Base-by-base conservation (phyloP, 2,113 vertebrate species). In the Addax nasomaculatus region DNA sequence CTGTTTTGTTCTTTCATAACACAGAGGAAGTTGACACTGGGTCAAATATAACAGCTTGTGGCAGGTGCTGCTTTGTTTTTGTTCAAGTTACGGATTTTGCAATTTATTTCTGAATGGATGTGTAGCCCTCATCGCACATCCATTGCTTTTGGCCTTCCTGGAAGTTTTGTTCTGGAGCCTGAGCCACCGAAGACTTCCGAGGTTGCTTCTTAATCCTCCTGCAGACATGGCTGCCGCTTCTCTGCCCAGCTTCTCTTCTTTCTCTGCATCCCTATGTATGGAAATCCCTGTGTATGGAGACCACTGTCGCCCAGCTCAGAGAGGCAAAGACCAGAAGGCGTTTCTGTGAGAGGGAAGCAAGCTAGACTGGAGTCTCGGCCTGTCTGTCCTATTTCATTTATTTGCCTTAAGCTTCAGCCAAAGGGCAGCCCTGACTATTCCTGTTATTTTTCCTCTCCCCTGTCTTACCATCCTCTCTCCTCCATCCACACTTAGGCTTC, bases 281-380 rank as follows among this genome's bases (percentile, higher is more conserved):
- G 55, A 19, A 4, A 8, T 67, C 62, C 8, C 33, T 64, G 62
- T 67, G 53, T 23, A 8, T 6, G 13, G 43, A 64, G 62, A 60
- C 16, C 36, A 6, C 45, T 4, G 27, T 64, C n/a, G 49, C 58
- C 62, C 58, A 51, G n/a, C 16, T 43, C 78, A 58, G 73, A 79
- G 60, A 4, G 51, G 33, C 23, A 6, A 27, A 57, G 64, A 47
- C 51, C 79, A 57, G 86, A 23, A 2, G 1, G 2, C 0, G 1
- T 45, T 33, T 29, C 79, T 19, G 0, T 0, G 10, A 16, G 49
- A 58, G 43, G n/a, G 17, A 51, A 51, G 47, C 53, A 11, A 11
- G 45, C 53, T 45, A 27, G 33, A 7, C n/a, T 0, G 15, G 4
- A 2, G 3, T 49, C 80, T 45, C 0, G 29, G 30, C 43, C n/a